Percentiles rank a stretch among this genome's conserved stretches.
phyloP scores from a whole-genome alignment of 2,113 vertebrate genomes.

The Forbesichthys papilliferus region DNA sequence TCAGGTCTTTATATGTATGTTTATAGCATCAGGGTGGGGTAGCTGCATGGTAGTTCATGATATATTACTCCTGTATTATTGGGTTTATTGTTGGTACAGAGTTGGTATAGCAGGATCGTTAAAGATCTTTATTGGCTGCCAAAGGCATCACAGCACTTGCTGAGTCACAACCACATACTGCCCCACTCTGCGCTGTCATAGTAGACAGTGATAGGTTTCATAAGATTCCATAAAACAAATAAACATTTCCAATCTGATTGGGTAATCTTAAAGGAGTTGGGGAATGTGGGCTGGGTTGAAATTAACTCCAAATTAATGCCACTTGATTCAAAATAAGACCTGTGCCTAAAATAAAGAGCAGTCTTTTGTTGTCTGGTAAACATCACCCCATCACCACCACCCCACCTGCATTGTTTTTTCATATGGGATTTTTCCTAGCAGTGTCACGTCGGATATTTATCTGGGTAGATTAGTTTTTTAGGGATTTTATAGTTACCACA shows the following conservation, averaged over 20 bases:
- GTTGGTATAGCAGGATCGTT: no score
- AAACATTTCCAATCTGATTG: constrained; percentile 64
- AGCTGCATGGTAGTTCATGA: not conserved
- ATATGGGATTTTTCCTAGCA: not conserved
- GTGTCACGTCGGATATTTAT: constrained; percentile 10
- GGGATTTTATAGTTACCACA: not conserved
- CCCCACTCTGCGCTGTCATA: constrained; percentile 54
- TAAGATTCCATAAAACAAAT: constrained; percentile 71
- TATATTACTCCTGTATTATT: no score
- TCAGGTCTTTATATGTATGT: constrained; percentile 52
- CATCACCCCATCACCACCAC: constrained; percentile 14
- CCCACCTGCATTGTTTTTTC: constrained; percentile 10
- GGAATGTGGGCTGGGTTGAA: constrained; percentile 16
- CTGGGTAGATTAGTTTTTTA: constrained; percentile 1
- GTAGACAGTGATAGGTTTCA: constrained; percentile 62
- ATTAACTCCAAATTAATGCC: constrained; percentile 42
- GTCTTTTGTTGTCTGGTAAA: constrained; percentile 26
- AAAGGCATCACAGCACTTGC: constrained; percentile 28
- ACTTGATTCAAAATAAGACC: constrained; percentile 20
- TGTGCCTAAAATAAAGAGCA: constrained; percentile 50
- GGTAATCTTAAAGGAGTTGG: constrained; percentile 58
- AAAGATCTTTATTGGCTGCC: no score
- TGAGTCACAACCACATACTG: constrained; percentile 57
- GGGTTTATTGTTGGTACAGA: no score
- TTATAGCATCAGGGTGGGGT: constrained; percentile 10